Percentiles rank a stretch among this genome's conserved stretches.
These are phyloP conservation scores for Mythimna impura DNA, from an alignment of 2,888 invertebrate genomes.

Conservation along the genomic window DNA sequence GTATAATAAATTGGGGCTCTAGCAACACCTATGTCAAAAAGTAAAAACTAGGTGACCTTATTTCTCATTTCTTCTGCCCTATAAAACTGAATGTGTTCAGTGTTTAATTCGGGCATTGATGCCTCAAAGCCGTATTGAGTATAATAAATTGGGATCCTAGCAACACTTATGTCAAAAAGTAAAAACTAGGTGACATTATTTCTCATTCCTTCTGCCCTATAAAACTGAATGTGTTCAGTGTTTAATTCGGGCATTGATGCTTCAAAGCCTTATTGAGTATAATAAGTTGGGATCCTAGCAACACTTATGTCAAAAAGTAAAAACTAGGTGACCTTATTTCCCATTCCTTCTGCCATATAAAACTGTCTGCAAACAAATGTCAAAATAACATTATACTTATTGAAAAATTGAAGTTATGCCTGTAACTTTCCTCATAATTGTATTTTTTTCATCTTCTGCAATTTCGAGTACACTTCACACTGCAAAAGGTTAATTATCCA, in stretches of 20 bases:
- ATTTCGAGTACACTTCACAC: slow-evolving; percentile 62
- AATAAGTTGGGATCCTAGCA: slow-evolving; percentile 22
- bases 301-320: slow-evolving; percentile 4
- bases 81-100: not conserved
- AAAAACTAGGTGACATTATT: slow-evolving; percentile 51
- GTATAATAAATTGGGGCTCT: slow-evolving; percentile 22
- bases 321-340: slow-evolving; percentile 51
- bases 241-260: not conserved
- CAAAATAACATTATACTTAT: slow-evolving; percentile 47
- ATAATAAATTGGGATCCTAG: slow-evolving; percentile 21
- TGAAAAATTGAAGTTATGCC: slow-evolving; percentile 48
- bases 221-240: slow-evolving; percentile 3
- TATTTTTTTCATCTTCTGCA: slow-evolving; percentile 43
- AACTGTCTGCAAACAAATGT: slow-evolving; percentile 47
- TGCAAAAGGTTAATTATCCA: slow-evolving; percentile 70
- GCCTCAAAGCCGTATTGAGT: slow-evolving; percentile 11
- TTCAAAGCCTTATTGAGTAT: slow-evolving; percentile 10
- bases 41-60: slow-evolving; percentile 50
- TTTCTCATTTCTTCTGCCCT: slow-evolving; percentile 13
- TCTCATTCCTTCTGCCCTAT: slow-evolving; percentile 4
- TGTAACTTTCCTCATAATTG: slow-evolving; percentile 46
- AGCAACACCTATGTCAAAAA: not conserved
- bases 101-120: not conserved
- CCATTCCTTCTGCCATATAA: slow-evolving; percentile 8
- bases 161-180: not conserved